Percentiles rank a stretch among this genome's conserved stretches.
These are phyloP conservation scores for Anabacerthia variegaticeps DNA, from an alignment of 2,797 vertebrate genomes.

Conservation along the genomic window DNA sequence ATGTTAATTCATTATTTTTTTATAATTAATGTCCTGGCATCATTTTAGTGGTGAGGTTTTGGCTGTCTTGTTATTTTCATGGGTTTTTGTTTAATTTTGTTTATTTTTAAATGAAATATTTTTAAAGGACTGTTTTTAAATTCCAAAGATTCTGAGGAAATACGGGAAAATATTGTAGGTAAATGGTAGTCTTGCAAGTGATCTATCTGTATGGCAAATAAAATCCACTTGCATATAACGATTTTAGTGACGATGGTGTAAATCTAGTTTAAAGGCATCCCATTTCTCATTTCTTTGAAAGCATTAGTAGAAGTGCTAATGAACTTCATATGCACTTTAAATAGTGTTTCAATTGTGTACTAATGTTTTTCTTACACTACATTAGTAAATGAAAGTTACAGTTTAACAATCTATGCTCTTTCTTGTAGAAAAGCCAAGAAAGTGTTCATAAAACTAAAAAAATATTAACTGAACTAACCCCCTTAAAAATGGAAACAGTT, in stretches of 20 bases:
- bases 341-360: not conserved
- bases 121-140: not conserved
- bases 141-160: not conserved
- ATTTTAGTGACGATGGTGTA: not conserved
- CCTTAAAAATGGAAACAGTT: not conserved
- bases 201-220: not conserved
- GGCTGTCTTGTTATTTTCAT: too few relatives aligned
- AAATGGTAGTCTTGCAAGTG: not conserved
- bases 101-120: too few relatives aligned
- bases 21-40: not conserved
- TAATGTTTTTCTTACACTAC: not conserved
- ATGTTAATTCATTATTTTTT: not conserved
- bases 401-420: not conserved
- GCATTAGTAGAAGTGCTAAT: not conserved
- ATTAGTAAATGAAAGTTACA: not conserved
- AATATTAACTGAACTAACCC: not conserved
- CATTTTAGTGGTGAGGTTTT: not conserved
- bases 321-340: not conserved
- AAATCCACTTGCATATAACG: not conserved
- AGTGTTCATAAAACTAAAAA: not conserved
- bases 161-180: not conserved
- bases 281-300: not conserved
- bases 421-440: not conserved
- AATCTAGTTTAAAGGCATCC: not conserved
- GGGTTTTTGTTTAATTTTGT: not conserved